Conservation (phyloP, 2,113 vertebrate genomes). For the Aegotheles bennettii region DNA sequence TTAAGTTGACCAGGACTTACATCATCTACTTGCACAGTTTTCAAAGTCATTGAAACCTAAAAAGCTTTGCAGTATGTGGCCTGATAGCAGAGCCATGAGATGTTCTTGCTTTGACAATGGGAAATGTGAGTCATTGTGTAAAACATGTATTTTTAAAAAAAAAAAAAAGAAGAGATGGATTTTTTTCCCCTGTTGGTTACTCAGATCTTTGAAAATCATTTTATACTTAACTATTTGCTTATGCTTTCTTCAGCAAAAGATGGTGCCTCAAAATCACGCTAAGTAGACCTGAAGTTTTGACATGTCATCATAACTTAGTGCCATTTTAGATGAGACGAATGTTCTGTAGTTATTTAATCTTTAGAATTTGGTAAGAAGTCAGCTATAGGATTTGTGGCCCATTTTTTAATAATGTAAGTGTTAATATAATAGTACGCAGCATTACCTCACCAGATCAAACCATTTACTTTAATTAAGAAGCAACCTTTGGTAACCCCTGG, state of each 20-base stretch:
- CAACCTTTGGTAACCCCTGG: neutral
- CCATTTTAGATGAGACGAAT: neutral
- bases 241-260: neutral
- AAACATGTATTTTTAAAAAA: neutral
- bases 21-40: neutral
- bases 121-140: neutral
- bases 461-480: neutral
- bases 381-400: neutral
- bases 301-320: neutral
- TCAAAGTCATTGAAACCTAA: neutral
- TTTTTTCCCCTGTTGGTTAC: neutral
- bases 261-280: neutral
- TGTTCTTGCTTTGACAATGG: neutral
- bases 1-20: accelerated
- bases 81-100: neutral
- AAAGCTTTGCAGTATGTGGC: neutral
- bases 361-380: neutral
- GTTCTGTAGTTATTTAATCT: neutral
- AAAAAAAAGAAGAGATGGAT: neutral
- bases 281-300: neutral
- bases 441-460: neutral
- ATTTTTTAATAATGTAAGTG: neutral
- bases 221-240: neutral
- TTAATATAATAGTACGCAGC: neutral
- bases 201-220: neutral